phyloP scores from a whole-genome alignment of 2,797 vertebrate species.

The Clarias pachynema region DNA sequence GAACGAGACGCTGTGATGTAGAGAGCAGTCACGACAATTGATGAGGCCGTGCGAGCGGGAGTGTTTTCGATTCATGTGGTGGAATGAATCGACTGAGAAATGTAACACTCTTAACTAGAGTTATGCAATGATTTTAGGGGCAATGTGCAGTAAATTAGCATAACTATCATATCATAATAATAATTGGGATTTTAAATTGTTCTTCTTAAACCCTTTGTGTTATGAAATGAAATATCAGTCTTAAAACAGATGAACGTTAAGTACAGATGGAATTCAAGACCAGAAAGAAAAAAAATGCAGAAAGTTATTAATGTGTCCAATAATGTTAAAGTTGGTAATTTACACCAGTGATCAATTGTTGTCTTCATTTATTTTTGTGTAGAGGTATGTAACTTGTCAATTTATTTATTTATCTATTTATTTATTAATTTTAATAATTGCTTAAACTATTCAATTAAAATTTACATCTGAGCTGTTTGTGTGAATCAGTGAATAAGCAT shows the following conservation, averaged over 20 bases:
- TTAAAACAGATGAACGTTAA: background rate
- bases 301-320: background rate
- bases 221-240: background rate
- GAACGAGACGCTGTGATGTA: conserved; percentile 30
- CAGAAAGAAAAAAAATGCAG: background rate
- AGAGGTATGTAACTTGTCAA: background rate
- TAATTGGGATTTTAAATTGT: too few relatives aligned
- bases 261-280: background rate
- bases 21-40: conserved; percentile 1
- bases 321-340: background rate
- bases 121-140: background rate
- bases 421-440: background rate
- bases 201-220: too few relatives aligned
- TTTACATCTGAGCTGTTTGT: background rate
- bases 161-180: too few relatives aligned
- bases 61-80: background rate
- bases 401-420: background rate
- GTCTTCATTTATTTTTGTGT: background rate
- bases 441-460: background rate
- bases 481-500: background rate
- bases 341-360: background rate
- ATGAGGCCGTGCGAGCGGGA: conserved; percentile 4
- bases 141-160: background rate
- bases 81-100: conserved; percentile 6
- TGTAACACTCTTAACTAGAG: background rate